Conservation (phyloP, 2,113 vertebrate species). For the Anhinga rufa region DNA sequence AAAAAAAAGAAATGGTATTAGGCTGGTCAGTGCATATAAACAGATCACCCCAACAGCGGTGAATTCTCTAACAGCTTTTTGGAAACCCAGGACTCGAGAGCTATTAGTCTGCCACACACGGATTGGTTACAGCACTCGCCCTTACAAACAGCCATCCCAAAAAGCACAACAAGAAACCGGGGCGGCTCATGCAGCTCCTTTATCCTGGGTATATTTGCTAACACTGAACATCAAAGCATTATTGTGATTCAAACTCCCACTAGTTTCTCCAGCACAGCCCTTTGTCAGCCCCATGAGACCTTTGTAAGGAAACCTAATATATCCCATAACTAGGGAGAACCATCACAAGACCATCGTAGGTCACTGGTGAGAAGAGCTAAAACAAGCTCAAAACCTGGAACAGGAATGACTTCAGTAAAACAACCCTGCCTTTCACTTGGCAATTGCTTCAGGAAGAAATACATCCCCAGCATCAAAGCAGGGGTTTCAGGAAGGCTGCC, state of each 20-base stretch:
- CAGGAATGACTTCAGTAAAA: not conserved
- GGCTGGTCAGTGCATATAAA: not conserved
- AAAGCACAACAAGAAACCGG: not conserved
- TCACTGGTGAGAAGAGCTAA: not conserved
- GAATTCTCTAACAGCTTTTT: not conserved
- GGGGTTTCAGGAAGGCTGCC: not conserved
- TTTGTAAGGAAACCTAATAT: not conserved
- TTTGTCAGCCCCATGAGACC: not conserved
- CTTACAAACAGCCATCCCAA: not conserved
- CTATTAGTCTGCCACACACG: not conserved
- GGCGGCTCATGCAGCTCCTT: not conserved
- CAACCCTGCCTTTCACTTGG: not conserved
- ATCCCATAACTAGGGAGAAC: not conserved
- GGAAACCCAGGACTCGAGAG: not conserved
- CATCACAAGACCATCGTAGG: accelerated
- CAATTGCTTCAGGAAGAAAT: not conserved
- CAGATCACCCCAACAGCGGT: not conserved
- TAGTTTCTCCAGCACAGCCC: not conserved
- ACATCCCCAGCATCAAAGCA: not conserved
- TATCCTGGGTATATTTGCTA: not conserved
- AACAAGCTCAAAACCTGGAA: not conserved
- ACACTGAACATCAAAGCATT: not conserved
- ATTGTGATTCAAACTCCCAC: not conserved
- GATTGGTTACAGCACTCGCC: not conserved
- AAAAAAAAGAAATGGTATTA: too few species aligned